These are phyloP conservation scores for Perca fluviatilis DNA, from an alignment of 2,113 vertebrate genomes.

Conservation along the genomic window DNA sequence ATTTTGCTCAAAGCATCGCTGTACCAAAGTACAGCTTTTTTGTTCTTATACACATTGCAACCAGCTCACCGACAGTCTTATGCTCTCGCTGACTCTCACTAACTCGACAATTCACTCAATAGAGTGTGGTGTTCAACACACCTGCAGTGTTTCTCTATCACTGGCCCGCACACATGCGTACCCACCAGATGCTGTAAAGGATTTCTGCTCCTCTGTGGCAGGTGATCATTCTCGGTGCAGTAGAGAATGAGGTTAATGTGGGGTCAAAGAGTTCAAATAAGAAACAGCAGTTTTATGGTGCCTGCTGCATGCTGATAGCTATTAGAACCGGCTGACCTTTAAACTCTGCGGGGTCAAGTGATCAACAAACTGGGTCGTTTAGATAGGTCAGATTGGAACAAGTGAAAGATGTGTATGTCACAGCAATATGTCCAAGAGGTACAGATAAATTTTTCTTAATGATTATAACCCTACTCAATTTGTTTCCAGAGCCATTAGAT, in stretches of 20 bases:
- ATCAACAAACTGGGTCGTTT: constrained; percentile 73
- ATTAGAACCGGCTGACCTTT: constrained; percentile 77
- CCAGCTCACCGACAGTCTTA: neutral
- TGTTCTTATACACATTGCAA: neutral
- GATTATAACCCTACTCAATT: constrained; percentile 76
- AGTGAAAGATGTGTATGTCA: constrained; percentile 72
- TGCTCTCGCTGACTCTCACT: neutral
- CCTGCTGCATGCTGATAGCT: constrained; percentile 79
- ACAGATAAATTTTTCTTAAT: constrained; percentile 76
- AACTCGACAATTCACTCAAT: constrained; percentile 11
- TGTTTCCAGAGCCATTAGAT: constrained; percentile 77
- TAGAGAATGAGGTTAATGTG: constrained; percentile 81
- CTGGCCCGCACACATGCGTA: constrained; percentile 25
- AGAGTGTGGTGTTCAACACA: constrained; percentile 3
- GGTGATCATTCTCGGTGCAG: constrained; percentile 73
- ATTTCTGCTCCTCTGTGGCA: constrained; percentile 61
- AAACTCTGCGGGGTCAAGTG: constrained; percentile 74
- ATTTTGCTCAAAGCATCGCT: neutral
- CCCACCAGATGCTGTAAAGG: constrained; percentile 73
- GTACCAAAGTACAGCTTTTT: neutral
- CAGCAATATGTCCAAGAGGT: constrained; percentile 33
- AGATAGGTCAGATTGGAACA: constrained; percentile 73
- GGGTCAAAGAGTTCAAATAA: constrained; percentile 83
- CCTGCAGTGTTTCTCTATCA: constrained; percentile 46
- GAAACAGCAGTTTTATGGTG: constrained; percentile 72